These are phyloP conservation scores for Slavum lentiscoides DNA, from an alignment of 2,888 invertebrate species.

Conservation along the genomic window DNA sequence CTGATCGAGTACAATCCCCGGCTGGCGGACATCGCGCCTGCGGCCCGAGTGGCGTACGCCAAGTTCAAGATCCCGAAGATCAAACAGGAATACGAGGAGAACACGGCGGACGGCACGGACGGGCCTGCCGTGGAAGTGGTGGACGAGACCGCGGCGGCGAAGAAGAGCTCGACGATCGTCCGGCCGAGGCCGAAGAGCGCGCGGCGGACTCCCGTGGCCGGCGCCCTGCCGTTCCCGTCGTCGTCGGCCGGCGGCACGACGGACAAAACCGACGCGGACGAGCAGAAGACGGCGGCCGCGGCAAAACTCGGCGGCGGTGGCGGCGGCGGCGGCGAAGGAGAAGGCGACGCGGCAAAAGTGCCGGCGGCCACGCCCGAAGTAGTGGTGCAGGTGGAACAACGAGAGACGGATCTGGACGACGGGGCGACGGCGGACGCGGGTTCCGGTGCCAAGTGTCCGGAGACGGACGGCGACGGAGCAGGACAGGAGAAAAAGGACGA, in stretches of 20 bases:
- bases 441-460: slow-evolving; percentile 58
- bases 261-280: no score
- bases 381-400: neutral
- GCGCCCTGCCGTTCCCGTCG: slow-evolving; percentile 38
- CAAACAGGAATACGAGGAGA: slow-evolving; percentile 64
- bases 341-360: no score
- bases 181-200: slow-evolving; percentile 55
- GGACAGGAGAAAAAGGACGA: slow-evolving; percentile 55
- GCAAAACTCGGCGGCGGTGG: neutral
- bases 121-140: slow-evolving; percentile 28
- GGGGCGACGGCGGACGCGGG: no score
- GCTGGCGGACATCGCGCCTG: slow-evolving; percentile 73
- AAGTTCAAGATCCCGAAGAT: slow-evolving; percentile 82
- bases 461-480: slow-evolving; percentile 57
- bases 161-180: slow-evolving; percentile 54
- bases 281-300: no score
- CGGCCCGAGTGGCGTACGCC: slow-evolving; percentile 81
- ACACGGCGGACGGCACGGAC: slow-evolving; percentile 35
- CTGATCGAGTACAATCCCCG: slow-evolving; percentile 81
- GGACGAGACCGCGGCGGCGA: slow-evolving; percentile 18
- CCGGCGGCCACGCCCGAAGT: neutral
- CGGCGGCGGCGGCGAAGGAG: neutral
- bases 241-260: neutral
- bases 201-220: slow-evolving; percentile 39
- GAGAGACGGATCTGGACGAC: neutral